Evolutionary conservation across 2,797 vertebrate genomes (phyloP).

Genomic region (Distichodus sexfasciatus): DNA sequence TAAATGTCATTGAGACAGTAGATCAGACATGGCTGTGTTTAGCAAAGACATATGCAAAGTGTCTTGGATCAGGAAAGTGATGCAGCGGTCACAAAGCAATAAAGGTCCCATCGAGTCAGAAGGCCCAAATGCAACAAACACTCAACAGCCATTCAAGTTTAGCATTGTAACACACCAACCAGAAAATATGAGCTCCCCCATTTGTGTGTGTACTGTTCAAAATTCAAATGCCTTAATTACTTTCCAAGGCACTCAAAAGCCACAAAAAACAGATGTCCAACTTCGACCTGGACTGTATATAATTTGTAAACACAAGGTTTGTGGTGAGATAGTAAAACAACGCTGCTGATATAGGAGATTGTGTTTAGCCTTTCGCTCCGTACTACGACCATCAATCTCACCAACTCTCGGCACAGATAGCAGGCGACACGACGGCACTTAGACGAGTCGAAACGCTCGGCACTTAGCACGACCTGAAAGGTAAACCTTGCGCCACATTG

Average conservation of each 20-base stretch:
- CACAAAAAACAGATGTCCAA: neutral
- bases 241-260: neutral
- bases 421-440: constrained; percentile 40
- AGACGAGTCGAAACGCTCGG: constrained; percentile 49
- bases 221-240: neutral
- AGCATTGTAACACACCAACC: neutral
- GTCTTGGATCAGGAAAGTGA: no score
- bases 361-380: constrained; percentile 27
- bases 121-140: no score
- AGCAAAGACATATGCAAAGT: no score
- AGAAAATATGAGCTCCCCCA: neutral
- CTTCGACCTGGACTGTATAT: neutral
- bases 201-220: neutral
- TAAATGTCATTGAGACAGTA: no score
- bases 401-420: constrained; percentile 35
- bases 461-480: constrained; percentile 39
- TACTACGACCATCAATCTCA: constrained; percentile 19
- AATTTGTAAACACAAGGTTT: neutral
- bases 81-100: no score
- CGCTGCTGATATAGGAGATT: neutral
- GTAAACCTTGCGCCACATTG: constrained; percentile 41
- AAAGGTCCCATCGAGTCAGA: no score
- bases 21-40: no score
- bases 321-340: neutral
- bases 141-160: no score